Evolutionary conservation across 2,797 vertebrate species (phyloP).

Genomic region (Eulemur rubriventer): DNA sequence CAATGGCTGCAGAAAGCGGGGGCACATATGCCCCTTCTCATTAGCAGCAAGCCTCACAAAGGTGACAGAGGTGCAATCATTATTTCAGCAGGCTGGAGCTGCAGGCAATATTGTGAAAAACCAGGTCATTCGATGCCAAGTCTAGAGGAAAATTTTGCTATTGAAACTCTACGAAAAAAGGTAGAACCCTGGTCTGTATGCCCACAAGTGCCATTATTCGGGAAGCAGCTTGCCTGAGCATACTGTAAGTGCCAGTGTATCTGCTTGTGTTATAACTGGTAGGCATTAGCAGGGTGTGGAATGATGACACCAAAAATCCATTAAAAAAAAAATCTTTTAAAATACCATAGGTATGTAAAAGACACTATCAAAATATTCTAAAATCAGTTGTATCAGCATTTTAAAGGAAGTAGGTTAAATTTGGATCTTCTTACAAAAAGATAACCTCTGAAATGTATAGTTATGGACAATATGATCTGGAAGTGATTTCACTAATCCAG

Average conservation of each 20-base stretch:
- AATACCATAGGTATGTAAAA: neutral
- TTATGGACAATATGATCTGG: neutral
- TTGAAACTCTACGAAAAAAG: slow-evolving; percentile 19
- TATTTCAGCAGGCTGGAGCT: slow-evolving; percentile 37
- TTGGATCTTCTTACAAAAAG: neutral
- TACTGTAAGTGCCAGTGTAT: neutral
- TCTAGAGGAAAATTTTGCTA: neutral
- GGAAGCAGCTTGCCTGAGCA: neutral
- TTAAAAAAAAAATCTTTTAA: neutral
- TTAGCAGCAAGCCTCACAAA: slow-evolving; percentile 19
- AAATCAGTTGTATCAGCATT: neutral
- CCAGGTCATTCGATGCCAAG: neutral
- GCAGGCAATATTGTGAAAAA: slow-evolving; percentile 6
- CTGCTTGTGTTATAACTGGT: neutral
- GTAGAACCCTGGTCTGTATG: neutral
- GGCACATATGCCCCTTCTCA: neutral
- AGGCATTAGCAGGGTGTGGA: neutral
- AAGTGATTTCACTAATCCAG: neutral
- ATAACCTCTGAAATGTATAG: neutral
- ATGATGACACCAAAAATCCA: neutral
- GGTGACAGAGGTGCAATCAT: neutral
- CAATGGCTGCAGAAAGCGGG: neutral
- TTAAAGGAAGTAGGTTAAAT: neutral
- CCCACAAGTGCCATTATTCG: neutral
- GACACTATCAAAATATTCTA: slow-evolving; percentile 3